These are phyloP conservation scores for Dolichotis patagonum DNA, from an alignment of 2,113 vertebrate genomes.

Conservation along the genomic window DNA sequence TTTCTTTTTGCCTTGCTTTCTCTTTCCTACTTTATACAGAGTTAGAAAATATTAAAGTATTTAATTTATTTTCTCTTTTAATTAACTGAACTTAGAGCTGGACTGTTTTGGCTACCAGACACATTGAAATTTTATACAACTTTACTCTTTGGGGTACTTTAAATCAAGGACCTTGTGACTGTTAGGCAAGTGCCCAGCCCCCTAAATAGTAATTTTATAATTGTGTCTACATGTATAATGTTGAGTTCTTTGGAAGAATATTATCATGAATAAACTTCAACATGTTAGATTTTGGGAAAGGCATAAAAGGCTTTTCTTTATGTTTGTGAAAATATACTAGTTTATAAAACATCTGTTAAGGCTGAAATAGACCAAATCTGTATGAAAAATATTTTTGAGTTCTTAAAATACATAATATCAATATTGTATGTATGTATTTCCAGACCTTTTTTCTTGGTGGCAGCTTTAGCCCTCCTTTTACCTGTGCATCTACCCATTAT, in stretches of 20 bases:
- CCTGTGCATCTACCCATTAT: not conserved
- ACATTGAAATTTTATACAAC: not conserved
- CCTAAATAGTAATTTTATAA: not conserved
- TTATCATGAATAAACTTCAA: not conserved
- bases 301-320: not conserved
- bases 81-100: not conserved
- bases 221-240: not conserved
- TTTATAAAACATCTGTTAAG: not conserved
- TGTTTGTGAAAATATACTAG: not conserved
- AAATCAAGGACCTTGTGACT: not conserved
- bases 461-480: not conserved
- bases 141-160: not conserved
- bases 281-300: not conserved
- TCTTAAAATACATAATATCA: not conserved
- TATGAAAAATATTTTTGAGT: not conserved
- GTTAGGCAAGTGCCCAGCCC: not conserved
- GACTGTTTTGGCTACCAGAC: not conserved
- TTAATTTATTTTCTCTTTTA: not conserved
- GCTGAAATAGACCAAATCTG: conserved; percentile 18
- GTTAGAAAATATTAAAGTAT: not conserved
- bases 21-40: not conserved
- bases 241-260: conserved; percentile 36
- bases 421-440: not conserved
- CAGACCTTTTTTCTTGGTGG: not conserved
- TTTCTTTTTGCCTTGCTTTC: conserved; percentile 25